Conservation (phyloP, 1,140 invertebrate species). For the Drosophila repleta region DNA sequence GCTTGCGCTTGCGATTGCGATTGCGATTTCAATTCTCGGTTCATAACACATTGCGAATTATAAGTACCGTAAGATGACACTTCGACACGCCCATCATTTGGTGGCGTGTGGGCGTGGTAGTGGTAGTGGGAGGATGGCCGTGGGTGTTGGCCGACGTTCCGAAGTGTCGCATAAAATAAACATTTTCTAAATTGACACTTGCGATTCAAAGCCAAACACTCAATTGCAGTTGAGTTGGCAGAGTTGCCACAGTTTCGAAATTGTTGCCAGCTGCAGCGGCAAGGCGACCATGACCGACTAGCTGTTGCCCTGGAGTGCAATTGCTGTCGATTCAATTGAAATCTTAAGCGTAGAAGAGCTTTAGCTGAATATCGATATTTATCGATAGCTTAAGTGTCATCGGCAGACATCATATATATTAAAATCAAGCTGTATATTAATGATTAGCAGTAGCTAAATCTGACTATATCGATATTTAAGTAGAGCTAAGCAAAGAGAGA, state of each 20-base stretch:
- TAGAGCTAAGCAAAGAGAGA: too few species aligned
- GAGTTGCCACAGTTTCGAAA: constrained; percentile 11
- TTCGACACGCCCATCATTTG: constrained; percentile 13
- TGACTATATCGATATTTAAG: too few species aligned
- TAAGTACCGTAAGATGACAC: constrained; percentile 5
- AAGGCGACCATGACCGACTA: constrained; percentile 23
- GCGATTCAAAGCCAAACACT: constrained; percentile 77
- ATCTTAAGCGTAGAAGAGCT: background rate
- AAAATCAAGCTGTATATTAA: too few species aligned
- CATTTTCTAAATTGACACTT: constrained; percentile 81
- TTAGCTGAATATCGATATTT: background rate
- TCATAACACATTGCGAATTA: constrained; percentile 12
- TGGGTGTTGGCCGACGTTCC: constrained; percentile 17
- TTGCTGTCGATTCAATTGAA: background rate
- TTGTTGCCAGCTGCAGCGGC: constrained; percentile 33
- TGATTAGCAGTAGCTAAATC: too few species aligned
- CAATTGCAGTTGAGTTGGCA: constrained; percentile 50
- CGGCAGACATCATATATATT: background rate
- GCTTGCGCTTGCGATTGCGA: too few species aligned
- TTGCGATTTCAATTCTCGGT: constrained; percentile 43
- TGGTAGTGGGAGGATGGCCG: background rate
- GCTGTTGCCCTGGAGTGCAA: background rate
- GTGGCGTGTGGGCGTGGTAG: constrained; percentile 39
- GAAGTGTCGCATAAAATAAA: constrained; percentile 74
- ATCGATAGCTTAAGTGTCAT: background rate